Percentiles rank a stretch among this genome's conserved stretches.
phyloP scores from a whole-genome alignment of 2,888 invertebrate genomes.

The Chydorus sphaericus region DNA sequence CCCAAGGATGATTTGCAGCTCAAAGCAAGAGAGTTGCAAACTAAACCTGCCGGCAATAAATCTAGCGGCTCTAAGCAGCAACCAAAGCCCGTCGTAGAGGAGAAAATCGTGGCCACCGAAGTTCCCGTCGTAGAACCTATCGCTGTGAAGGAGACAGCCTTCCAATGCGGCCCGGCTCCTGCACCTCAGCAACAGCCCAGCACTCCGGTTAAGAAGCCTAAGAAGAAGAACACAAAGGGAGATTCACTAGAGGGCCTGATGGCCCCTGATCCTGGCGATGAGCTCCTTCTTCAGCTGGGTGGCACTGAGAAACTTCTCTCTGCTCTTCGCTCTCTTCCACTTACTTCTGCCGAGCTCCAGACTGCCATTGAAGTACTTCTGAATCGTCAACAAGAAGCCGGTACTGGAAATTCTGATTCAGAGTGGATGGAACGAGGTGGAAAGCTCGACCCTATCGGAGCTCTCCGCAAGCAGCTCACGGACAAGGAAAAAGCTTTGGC shows the following conservation, averaged over 20 bases:
- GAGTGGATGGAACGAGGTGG: conserved; percentile 57
- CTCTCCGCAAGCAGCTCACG: conserved; percentile 71
- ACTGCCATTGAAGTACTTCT: conserved; percentile 73
- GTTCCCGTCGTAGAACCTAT: conserved; percentile 11
- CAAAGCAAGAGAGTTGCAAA: conserved; percentile 18
- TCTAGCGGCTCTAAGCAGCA: not conserved
- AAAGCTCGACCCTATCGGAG: conserved; percentile 55
- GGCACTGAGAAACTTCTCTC: conserved; percentile 42
- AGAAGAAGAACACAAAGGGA: conserved; percentile 17
- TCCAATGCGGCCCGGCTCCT: not conserved
- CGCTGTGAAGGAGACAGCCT: not conserved
- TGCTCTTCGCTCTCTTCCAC: conserved; percentile 60
- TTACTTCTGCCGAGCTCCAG: conserved; percentile 77
- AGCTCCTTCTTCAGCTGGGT: conserved; percentile 11
- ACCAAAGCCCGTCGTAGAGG: conserved; percentile 14
- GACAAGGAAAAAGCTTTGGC: conserved; percentile 65
- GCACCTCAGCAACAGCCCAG: not conserved
- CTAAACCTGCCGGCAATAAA: too few species aligned
- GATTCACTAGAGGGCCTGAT: conserved; percentile 5
- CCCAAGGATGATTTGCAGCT: conserved; percentile 65
- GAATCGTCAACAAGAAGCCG: conserved; percentile 70
- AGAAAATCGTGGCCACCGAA: conserved; percentile 5
- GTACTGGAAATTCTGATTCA: conserved; percentile 46
- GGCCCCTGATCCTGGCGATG: conserved; percentile 11
- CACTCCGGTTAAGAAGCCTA: conserved; percentile 17